These are phyloP conservation scores for Lasioglossum morio DNA, from an alignment of 2,888 invertebrate genomes.

Conservation along the genomic window DNA sequence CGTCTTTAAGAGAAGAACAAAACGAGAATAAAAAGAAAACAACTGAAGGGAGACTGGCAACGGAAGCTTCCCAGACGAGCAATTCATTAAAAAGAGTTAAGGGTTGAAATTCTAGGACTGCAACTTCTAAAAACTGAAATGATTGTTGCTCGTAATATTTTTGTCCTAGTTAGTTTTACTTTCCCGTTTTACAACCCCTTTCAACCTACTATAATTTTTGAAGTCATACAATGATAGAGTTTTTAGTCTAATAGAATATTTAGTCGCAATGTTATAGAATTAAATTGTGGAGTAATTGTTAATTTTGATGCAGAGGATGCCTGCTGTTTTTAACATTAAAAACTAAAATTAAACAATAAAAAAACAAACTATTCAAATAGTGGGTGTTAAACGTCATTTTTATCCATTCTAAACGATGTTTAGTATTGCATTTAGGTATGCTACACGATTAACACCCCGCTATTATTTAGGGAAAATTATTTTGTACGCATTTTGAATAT, in stretches of 20 bases:
- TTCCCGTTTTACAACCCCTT: not conserved
- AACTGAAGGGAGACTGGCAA: not conserved
- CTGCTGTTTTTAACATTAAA: too few relatives aligned
- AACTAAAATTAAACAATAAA: not conserved
- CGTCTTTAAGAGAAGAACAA: slow-evolving; percentile 24
- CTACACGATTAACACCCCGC: not conserved
- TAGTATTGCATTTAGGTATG: not conserved
- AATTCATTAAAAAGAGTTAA: not conserved
- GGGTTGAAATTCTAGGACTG: not conserved
- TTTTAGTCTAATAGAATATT: not conserved
- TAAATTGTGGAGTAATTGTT: not conserved
- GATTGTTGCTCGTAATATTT: not conserved
- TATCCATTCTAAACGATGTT: not conserved
- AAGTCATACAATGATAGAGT: not conserved
- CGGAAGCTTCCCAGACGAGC: slow-evolving; percentile 1
- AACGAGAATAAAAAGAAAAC: not conserved
- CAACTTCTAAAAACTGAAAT: not conserved
- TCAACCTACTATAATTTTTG: not conserved
- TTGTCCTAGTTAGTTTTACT: not conserved
- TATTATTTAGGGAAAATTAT: not conserved
- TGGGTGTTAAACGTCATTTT: not conserved
- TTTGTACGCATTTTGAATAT: not conserved
- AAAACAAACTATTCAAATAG: not conserved
- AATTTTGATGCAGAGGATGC: not conserved
- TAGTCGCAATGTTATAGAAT: not conserved